These are phyloP conservation scores for Drosophila willistoni DNA, from an alignment of 1,140 invertebrate species.

Conservation along the genomic window DNA sequence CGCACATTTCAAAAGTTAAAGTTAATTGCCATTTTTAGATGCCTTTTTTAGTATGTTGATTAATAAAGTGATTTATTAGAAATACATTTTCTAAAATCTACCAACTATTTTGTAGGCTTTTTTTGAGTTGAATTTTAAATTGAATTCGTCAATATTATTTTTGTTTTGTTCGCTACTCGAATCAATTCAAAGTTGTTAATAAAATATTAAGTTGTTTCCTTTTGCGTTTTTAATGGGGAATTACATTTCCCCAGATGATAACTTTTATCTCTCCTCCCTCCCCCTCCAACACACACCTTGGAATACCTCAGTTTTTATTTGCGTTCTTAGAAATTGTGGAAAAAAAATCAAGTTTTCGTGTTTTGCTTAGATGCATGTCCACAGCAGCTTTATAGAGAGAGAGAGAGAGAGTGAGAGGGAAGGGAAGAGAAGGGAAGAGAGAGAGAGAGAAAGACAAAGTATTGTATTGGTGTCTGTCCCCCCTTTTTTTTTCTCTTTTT, in stretches of 20 bases:
- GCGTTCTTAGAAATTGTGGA: slow-evolving; percentile 6
- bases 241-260: not conserved
- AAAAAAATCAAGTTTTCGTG: slow-evolving; percentile 1
- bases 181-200: not conserved
- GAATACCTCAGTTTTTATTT: not conserved
- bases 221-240: not conserved
- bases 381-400: not conserved
- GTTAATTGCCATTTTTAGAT: too few species aligned
- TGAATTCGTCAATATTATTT: slow-evolving; percentile 5
- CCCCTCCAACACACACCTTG: not conserved
- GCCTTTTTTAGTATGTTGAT: too few species aligned
- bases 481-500: slow-evolving; percentile 19
- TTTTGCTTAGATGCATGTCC: slow-evolving; percentile 5
- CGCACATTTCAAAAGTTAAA: too few species aligned
- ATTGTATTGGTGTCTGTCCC: slow-evolving; percentile 33
- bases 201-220: not conserved
- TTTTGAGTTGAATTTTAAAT: not conserved
- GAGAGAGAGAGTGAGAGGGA: not conserved
- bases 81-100: too few species aligned
- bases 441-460: not conserved
- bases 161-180: not conserved
- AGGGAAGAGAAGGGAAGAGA: not conserved
- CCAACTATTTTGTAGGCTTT: too few species aligned
- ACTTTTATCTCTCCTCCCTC: too few species aligned
- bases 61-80: too few species aligned